These are phyloP conservation scores for Lycaena phlaeas DNA, from an alignment of 2,888 invertebrate species.

Conservation along the genomic window DNA sequence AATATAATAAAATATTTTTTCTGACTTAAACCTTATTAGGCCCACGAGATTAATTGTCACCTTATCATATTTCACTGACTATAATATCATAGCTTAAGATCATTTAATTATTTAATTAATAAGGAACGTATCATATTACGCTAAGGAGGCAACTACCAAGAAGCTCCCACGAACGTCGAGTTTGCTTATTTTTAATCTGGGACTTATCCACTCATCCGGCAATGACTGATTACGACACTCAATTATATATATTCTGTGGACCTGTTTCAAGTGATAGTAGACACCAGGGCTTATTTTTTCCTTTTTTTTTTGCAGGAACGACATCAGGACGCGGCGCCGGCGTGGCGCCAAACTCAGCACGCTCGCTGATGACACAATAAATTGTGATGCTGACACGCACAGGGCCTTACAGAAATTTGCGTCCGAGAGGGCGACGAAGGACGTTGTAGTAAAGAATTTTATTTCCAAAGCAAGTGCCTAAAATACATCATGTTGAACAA, in stretches of 20 bases:
- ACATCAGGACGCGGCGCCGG: slow-evolving; percentile 38
- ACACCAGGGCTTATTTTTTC: not conserved
- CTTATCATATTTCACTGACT: not conserved
- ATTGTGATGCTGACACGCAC: slow-evolving; percentile 69
- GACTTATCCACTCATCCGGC: not conserved
- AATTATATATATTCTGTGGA: not conserved
- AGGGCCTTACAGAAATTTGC: slow-evolving; percentile 64
- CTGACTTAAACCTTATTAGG: no score
- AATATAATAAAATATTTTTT: no score
- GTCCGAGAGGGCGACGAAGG: slow-evolving; percentile 71
- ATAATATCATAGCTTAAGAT: not conserved
- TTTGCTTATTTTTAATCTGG: not conserved
- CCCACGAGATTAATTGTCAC: not conserved
- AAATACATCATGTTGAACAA: slow-evolving; percentile 53
- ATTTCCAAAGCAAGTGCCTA: slow-evolving; percentile 59
- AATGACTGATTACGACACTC: not conserved
- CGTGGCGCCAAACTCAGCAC: slow-evolving; percentile 46
- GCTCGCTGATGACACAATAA: slow-evolving; percentile 61
- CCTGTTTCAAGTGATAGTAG: not conserved
- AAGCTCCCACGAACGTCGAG: not conserved
- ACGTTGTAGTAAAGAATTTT: slow-evolving; percentile 48
- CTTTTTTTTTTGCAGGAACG: slow-evolving; percentile 45
- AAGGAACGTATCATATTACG: not conserved
- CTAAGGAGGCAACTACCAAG: not conserved
- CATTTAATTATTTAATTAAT: not conserved